phyloP scores from a whole-genome alignment of 2,113 vertebrate species.

The Lepus europaeus region DNA sequence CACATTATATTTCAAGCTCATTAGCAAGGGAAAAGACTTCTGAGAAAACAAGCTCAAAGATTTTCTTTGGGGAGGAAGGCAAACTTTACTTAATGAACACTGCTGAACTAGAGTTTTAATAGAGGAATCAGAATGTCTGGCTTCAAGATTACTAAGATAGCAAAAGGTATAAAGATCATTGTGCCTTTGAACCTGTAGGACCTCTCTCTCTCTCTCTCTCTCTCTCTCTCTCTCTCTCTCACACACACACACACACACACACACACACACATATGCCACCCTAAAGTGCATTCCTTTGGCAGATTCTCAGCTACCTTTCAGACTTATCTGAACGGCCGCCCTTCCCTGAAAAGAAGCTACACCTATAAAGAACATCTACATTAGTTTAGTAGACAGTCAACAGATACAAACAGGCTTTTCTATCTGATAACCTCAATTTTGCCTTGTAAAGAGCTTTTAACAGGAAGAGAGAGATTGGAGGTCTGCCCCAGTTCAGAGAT shows the following conservation, averaged over 20 bases:
- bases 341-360: background rate
- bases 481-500: background rate
- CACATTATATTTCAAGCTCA: constrained; percentile 38
- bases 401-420: too few relatives aligned
- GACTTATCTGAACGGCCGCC: background rate
- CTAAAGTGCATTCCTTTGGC: too few relatives aligned
- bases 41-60: background rate
- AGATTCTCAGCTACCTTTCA: too few relatives aligned
- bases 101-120: background rate
- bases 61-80: constrained; percentile 2
- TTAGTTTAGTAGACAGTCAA: background rate
- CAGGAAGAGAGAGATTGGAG: background rate
- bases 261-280: too few relatives aligned
- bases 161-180: background rate
- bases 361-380: background rate
- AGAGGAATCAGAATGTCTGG: background rate
- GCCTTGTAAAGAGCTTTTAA: background rate
- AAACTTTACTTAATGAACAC: background rate
- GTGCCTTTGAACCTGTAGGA: background rate
- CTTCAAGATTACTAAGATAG: background rate
- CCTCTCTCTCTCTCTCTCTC: background rate
- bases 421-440: background rate
- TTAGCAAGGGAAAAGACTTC: background rate
- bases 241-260: too few relatives aligned
- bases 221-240: too few relatives aligned